A percentile compares a stretch with the other conserved stretches of the same genome.
Conservation (phyloP, 2,888 invertebrate species). For the Nezara viridula region DNA sequence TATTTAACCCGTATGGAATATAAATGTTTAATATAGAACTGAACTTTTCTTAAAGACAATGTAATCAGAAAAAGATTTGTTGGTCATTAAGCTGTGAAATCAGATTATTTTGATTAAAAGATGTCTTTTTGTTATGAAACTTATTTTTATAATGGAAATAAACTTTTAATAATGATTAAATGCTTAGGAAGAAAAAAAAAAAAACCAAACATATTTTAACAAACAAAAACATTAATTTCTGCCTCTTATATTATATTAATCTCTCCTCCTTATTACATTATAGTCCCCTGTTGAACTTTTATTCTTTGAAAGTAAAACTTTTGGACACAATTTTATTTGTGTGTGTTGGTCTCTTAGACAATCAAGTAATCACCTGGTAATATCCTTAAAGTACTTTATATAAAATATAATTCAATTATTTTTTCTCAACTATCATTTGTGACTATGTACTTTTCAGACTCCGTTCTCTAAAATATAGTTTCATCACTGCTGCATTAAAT, state of each 20-base stretch:
- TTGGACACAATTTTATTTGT: neutral
- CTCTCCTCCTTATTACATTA: neutral
- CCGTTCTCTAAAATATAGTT: neutral
- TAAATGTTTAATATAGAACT: too few species aligned
- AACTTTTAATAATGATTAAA: too few species aligned
- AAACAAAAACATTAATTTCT: neutral
- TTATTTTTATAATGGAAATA: too few species aligned
- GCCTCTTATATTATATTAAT: too few species aligned
- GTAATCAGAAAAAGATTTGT: too few species aligned
- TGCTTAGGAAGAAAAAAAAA: neutral
- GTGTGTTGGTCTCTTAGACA: constrained; percentile 39
- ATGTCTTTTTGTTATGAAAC: too few species aligned
- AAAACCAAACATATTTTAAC: neutral
- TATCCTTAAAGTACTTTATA: neutral
- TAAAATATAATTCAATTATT: neutral
- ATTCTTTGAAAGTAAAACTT: neutral
- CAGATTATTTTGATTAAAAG: too few species aligned
- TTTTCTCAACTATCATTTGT: neutral
- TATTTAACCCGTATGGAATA: too few species aligned
- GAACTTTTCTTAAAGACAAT: too few species aligned
- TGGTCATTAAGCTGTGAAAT: too few species aligned
- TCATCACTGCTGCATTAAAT: constrained; percentile 5
- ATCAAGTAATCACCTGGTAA: constrained; percentile 48
- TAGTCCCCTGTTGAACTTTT: neutral
- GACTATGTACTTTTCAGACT: neutral